Evolutionary conservation across 2,888 invertebrate species (phyloP).

Genomic region (Atethmia centrago): DNA sequence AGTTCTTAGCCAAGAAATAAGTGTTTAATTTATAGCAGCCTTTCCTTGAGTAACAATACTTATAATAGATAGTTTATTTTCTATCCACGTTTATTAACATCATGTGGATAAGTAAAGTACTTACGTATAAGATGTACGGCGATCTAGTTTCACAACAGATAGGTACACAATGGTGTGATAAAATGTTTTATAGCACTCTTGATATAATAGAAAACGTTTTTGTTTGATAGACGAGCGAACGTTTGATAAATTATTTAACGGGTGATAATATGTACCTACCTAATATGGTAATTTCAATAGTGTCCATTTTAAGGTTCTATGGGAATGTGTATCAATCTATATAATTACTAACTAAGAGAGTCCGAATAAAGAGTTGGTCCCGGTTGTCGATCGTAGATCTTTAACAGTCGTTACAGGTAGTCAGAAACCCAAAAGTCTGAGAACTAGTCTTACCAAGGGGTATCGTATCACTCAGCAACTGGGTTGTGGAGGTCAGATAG

Average conservation of each 20-base stretch:
- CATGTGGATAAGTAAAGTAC: conserved; percentile 19
- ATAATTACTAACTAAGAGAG: not conserved
- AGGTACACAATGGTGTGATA: conserved; percentile 62
- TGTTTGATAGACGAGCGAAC: conserved; percentile 14
- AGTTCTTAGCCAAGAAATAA: too few relatives aligned
- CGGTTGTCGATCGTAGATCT: too few relatives aligned
- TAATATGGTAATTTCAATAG: conserved; percentile 4
- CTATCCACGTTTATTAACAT: conserved; percentile 50
- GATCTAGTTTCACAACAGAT: conserved; percentile 70
- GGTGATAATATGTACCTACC: conserved; percentile 23
- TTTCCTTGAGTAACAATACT: not conserved
- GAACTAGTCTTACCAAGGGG: too few relatives aligned
- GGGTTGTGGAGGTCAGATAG: too few relatives aligned
- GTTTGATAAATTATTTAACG: too few relatives aligned
- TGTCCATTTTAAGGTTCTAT: not conserved
- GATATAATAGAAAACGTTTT: conserved; percentile 22
- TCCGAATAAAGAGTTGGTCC: not conserved
- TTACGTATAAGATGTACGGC: conserved; percentile 33
- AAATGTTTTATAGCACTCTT: conserved; percentile 36
- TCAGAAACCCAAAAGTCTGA: too few relatives aligned
- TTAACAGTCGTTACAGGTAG: too few relatives aligned
- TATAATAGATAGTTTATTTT: conserved; percentile 29
- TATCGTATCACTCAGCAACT: too few relatives aligned
- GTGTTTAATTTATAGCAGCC: not conserved
- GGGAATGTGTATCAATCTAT: not conserved